These are phyloP conservation scores for Limnephilus lunatus DNA, from an alignment of 2,888 invertebrate genomes.

Conservation along the genomic window DNA sequence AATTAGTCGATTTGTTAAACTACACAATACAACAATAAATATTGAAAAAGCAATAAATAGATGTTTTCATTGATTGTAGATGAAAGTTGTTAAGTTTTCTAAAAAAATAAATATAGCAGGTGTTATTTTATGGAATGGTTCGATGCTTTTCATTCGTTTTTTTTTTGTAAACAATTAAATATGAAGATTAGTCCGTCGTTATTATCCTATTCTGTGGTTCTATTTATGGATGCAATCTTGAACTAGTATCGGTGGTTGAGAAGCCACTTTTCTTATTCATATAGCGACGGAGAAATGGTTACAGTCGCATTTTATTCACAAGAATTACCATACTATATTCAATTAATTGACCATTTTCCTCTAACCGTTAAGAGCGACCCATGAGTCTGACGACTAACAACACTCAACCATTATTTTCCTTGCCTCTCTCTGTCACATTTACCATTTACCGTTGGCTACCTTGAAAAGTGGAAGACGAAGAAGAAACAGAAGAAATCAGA, in stretches of 20 bases:
- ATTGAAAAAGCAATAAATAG: neutral
- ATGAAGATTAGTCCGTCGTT: neutral
- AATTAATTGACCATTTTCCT: neutral
- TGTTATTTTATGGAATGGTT: neutral
- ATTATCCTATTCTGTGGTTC: neutral
- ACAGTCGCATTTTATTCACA: too few relatives aligned
- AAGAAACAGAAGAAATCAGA: neutral
- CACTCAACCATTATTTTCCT: neutral
- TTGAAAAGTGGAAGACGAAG: neutral
- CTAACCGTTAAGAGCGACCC: neutral
- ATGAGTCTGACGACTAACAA: neutral
- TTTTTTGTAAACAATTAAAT: neutral
- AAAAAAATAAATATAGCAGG: neutral
- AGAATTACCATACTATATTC: neutral
- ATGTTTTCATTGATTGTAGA: neutral
- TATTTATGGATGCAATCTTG: neutral
- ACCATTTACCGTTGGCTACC: neutral
- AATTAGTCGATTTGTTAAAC: neutral
- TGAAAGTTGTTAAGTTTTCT: neutral
- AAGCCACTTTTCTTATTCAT: neutral
- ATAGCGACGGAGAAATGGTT: neutral
- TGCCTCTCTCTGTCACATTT: neutral
- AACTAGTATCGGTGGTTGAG: neutral
- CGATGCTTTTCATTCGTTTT: neutral
- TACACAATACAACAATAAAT: neutral